Evolutionary conservation across 2,113 vertebrate species (phyloP).

Genomic region (Oreotrochilus melanogaster): DNA sequence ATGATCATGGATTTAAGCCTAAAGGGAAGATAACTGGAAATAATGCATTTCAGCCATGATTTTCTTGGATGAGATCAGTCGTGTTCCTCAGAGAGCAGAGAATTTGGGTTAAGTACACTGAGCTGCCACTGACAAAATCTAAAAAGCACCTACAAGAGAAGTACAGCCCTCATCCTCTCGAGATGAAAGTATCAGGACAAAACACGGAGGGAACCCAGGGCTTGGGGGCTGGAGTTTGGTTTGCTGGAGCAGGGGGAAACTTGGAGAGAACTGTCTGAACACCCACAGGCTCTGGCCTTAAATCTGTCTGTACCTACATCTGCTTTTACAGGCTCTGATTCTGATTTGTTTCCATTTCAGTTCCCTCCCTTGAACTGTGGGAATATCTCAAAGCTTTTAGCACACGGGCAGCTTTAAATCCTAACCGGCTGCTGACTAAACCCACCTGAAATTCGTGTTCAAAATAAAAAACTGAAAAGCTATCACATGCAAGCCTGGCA

Average conservation of each 20-base stretch:
- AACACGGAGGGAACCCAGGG: neutral
- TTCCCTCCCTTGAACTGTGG: neutral
- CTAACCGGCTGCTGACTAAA: neutral
- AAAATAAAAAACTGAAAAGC: slow-evolving; percentile 24
- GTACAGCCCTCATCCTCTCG: neutral
- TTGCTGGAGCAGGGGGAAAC: neutral
- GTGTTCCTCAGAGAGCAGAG: neutral
- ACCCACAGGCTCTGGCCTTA: neutral
- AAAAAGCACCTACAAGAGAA: neutral
- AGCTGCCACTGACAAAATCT: neutral
- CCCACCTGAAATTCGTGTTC: slow-evolving; percentile 29
- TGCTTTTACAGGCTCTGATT: neutral
- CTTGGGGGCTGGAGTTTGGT: neutral
- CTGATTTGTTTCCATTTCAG: neutral
- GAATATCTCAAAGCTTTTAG: neutral
- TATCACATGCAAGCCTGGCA: neutral
- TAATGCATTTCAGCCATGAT: neutral
- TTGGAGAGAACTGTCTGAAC: neutral
- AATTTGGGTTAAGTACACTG: slow-evolving; percentile 21
- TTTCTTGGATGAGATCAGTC: slow-evolving; percentile 3
- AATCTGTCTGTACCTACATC: accelerated
- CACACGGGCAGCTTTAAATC: neutral
- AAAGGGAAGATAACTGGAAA: slow-evolving; percentile 24
- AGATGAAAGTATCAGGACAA: neutral
- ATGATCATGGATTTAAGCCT: slow-evolving; percentile 10